Conservation (phyloP, 2,797 vertebrate species). For the Spondyliosoma cantharus region DNA sequence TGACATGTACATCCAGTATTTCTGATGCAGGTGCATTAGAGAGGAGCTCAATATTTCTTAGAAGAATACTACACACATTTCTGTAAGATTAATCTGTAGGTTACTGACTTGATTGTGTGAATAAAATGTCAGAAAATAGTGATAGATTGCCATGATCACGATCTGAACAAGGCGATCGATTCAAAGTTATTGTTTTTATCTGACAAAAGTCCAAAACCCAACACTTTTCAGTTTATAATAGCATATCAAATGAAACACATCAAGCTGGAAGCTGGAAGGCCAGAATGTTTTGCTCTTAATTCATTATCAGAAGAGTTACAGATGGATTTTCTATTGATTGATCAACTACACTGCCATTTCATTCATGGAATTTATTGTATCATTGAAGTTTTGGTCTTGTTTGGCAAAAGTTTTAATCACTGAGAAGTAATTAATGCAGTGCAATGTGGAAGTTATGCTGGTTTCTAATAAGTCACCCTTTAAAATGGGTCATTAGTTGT, state of each 20-base stretch:
- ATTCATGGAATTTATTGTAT: neutral
- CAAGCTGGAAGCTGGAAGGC: neutral
- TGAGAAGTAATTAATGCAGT: neutral
- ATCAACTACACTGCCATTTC: neutral
- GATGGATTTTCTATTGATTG: neutral
- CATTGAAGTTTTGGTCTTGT: neutral
- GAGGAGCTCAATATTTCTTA: neutral
- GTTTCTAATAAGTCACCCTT: neutral
- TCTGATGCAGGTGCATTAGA: slow-evolving; percentile 8
- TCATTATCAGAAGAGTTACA: neutral
- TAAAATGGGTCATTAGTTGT: neutral
- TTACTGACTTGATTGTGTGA: neutral
- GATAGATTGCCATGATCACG: neutral
- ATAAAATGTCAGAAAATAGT: neutral
- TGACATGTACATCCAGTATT: neutral
- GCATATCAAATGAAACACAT: neutral
- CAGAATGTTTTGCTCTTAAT: neutral
- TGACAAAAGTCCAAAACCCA: neutral
- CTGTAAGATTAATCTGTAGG: neutral
- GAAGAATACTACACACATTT: too few relatives aligned
- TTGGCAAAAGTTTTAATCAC: neutral
- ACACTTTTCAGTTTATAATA: neutral
- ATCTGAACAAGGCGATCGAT: neutral
- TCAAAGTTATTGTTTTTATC: neutral
- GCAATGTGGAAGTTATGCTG: neutral